These are phyloP conservation scores for Littorina saxatilis DNA, from an alignment of 1,140 invertebrate species.

Conservation along the genomic window DNA sequence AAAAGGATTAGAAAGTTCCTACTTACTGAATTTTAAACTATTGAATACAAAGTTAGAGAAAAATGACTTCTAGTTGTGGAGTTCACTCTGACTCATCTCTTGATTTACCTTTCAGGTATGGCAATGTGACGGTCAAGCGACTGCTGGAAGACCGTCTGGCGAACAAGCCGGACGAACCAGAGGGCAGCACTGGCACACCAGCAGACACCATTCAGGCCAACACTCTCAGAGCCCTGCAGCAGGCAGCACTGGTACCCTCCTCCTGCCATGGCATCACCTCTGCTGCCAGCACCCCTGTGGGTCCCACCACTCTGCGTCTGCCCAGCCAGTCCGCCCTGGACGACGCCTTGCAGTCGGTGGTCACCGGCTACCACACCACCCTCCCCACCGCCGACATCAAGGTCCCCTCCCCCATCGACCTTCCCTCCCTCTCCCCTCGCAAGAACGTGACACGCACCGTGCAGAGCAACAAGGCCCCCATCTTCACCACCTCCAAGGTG, in stretches of 20 bases:
- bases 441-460: slow-evolving; percentile 56
- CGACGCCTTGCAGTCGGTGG: slow-evolving; percentile 45
- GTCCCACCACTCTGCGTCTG: neutral
- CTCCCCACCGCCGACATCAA: slow-evolving; percentile 62
- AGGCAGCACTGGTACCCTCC: too few relatives aligned
- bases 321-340: slow-evolving; percentile 50
- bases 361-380: slow-evolving; percentile 40
- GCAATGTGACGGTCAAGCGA: slow-evolving; percentile 69
- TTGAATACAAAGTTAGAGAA: too few relatives aligned
- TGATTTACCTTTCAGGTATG: too few relatives aligned
- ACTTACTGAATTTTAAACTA: too few relatives aligned
- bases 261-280: too few relatives aligned
- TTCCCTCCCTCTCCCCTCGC: slow-evolving; percentile 60
- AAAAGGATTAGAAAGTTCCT: too few relatives aligned
- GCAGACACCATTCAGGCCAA: neutral
- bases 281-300: too few relatives aligned
- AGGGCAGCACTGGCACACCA: neutral
- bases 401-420: slow-evolving; percentile 61
- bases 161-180: slow-evolving; percentile 38
- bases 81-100: too few relatives aligned
- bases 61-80: too few relatives aligned
- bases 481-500: slow-evolving; percentile 51
- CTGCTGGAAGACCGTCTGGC: too few relatives aligned
- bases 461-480: slow-evolving; percentile 61
- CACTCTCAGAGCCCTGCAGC: neutral